Percentiles rank a stretch among this genome's conserved stretches.
phyloP scores from a whole-genome alignment of 2,113 vertebrate genomes.

The Thomomys bottae region DNA sequence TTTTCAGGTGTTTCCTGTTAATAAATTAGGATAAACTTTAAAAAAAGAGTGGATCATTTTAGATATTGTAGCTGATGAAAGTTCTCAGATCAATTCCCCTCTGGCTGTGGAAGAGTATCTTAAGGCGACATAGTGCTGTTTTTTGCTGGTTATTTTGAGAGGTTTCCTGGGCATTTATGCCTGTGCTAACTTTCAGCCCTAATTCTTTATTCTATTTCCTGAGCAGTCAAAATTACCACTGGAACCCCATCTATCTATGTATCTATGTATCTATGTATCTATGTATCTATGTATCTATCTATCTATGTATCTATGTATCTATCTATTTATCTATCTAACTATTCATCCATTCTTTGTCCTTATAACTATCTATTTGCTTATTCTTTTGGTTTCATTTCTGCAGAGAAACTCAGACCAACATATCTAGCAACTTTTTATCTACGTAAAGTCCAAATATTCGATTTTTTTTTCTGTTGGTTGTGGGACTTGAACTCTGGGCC shows the following conservation, averaged over 20 bases:
- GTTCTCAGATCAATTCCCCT: background rate
- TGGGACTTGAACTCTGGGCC: no score
- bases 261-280: background rate
- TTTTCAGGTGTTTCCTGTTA: conserved; percentile 69
- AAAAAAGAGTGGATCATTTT: background rate
- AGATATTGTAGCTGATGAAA: background rate
- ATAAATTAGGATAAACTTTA: conserved; percentile 52
- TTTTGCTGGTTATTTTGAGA: no score
- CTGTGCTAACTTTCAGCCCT: no score
- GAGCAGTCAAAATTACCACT: no score
- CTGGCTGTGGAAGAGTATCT: background rate
- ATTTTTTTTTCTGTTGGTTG: no score
- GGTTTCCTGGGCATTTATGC: no score
- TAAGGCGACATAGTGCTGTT: background rate
- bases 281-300: background rate
- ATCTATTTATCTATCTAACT: background rate
- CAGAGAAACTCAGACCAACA: background rate
- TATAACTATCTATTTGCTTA: no score
- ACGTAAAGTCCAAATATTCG: background rate
- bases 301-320: background rate
- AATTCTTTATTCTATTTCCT: no score
- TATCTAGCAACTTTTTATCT: background rate
- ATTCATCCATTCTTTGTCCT: no score
- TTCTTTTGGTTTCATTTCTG: background rate
- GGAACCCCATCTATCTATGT: background rate